Evolutionary conservation across 2,888 invertebrate genomes (phyloP), one percentile per base, ranked within the genome.

Genomic region (Drosophila setosimentum): DNA sequence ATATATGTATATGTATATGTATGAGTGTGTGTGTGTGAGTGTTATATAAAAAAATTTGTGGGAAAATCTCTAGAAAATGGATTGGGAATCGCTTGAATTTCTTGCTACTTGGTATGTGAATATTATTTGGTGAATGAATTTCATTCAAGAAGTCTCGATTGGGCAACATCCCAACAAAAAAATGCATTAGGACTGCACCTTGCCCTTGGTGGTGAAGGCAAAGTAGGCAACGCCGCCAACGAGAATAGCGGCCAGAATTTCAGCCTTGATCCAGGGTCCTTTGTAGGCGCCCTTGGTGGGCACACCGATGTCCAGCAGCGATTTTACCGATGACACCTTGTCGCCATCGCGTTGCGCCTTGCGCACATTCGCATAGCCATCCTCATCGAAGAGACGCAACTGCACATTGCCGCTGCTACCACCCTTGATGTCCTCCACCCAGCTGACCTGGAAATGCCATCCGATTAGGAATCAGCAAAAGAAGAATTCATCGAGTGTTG

Each of bases 201-300:
- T 97, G 89, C 96, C 95, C 93, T 97, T 97, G 84, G 97, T 96
- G 66, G 96, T 95, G 86, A 98, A 96, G 0, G 99, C 99, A 68
- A 97, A 95, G 93, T 98, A 98, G 53, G 97, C 97, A 13, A 98
- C 95, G 21, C 96, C 92, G 73, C 96, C 94, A 3, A 97, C 96
- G 2, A 97, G 93, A 18, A 95, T 94, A 7, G 97, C 96, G 11
- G 98, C 99, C 58, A 99, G 94, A 45, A 98, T 95, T 94, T 99
- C 98, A 0, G 98, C 98, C 93, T 98, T 98, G 62, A 99, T 95
- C 96, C 97, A 97, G 4, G 98, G 98, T 1, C 99, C 99, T 74
- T 95, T 96, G 94, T 97, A 98, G 58, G 98, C 96, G 91, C 96
- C 96, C 62, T 96, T 95, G 87, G 97, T 96, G 81, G 95, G 95